Evolutionary conservation across 1,140 invertebrate genomes (phyloP).

Genomic region (Dinoponera quadriceps): DNA sequence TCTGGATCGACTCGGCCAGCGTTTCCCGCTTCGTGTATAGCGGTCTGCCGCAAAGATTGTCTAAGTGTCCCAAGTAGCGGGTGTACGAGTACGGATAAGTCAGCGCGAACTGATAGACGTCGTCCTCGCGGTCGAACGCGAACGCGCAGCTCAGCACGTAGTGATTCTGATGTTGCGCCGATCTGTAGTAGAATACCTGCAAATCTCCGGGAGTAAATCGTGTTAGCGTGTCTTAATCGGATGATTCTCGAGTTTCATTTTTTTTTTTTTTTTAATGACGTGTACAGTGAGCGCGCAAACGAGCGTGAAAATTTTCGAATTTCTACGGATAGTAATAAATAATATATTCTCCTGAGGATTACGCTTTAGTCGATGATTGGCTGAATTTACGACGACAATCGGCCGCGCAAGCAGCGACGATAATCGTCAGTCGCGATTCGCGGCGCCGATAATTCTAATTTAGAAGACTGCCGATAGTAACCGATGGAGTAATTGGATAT

Average conservation of each 20-base stretch:
- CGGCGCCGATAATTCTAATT: slow-evolving; percentile 31
- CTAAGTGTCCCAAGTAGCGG: slow-evolving; percentile 93
- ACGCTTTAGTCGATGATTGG: neutral
- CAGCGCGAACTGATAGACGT: slow-evolving; percentile 97
- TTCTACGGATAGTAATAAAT: too few relatives aligned
- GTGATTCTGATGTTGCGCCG: slow-evolving; percentile 94
- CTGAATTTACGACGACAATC: slow-evolving; percentile 8
- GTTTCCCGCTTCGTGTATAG: slow-evolving; percentile 81
- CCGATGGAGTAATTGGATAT: slow-evolving; percentile 45
- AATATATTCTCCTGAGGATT: too few relatives aligned
- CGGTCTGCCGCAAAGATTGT: slow-evolving; percentile 82
- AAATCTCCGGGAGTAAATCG: neutral
- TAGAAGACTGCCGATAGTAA: slow-evolving; percentile 9
- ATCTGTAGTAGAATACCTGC: slow-evolving; percentile 97
- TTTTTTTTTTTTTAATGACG: too few relatives aligned
- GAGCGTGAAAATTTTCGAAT: too few relatives aligned
- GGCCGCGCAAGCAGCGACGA: neutral
- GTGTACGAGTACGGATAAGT: slow-evolving; percentile 98
- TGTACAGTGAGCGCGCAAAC: too few relatives aligned
- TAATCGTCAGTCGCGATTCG: slow-evolving; percentile 5
- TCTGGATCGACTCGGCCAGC: slow-evolving; percentile 88
- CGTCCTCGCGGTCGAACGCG: slow-evolving; percentile 97
- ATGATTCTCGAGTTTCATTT: too few relatives aligned
- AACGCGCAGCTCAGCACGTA: slow-evolving; percentile 98
- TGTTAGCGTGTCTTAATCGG: neutral